Base-by-base conservation (phyloP, 2,888 invertebrate genomes). In the Crepidodera aurea region DNA sequence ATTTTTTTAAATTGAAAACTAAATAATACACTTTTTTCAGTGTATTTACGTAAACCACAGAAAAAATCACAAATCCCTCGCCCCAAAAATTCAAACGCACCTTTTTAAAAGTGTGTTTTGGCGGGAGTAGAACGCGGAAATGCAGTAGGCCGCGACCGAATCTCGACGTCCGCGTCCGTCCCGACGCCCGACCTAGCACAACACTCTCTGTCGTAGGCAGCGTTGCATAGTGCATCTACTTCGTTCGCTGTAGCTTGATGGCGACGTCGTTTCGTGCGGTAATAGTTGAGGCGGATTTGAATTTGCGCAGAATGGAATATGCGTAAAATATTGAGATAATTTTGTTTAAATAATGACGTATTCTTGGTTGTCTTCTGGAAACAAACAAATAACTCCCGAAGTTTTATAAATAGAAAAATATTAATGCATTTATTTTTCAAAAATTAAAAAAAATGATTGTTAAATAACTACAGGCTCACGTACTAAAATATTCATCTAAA, bases 181-280 rank as follows among this genome's bases (percentile, higher is more conserved):
- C 73, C 76, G 78, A 78, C 79, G 68, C 78, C 80, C 80, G 81
- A 81, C 81, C 81, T 81, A 81, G 76, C 81, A 76, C 80, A 81
- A 81, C 80, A 79, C 79, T 74, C 76, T 79, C 79, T 78, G 78
- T 69, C 75, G 80, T 81, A 78, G 75, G 78, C 60, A 51, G 58
- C 58, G 58, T 50, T 56, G 60, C 61, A 59, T 60, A 55, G 61
- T 68, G 66, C 65, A 65, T 62, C 55, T 65, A 72, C 72, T 66
- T 58, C 70, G 59, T 69, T 64, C 71, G 60, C 39, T 62, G 51
- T 66, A 53, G 61, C 68, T 71, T 71, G 71, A 64, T 66, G 65
- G 37, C 34, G 50, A 60, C 56, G 53, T 18, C 55, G 27, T 22
- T 44, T 32, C 16, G 50, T 10, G 27, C 34, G 56, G 53, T 5